Conservation (phyloP, 2,113 vertebrate species). For the Gymnorhina tibicen region DNA sequence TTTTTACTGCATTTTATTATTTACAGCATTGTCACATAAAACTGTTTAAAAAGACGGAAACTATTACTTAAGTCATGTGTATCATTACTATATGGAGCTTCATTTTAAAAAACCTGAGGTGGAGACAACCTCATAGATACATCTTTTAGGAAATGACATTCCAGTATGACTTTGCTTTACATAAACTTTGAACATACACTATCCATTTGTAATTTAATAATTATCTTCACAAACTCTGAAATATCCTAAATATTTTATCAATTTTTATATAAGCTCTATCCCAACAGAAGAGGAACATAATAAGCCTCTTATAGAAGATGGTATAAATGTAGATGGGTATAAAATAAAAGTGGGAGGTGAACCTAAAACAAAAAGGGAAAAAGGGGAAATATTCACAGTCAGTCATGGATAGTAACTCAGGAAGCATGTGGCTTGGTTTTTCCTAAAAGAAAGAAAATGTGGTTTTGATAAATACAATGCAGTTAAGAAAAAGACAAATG, state of each 20-base stretch:
- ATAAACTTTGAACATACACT: rapidly evolving
- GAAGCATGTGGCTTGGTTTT: not conserved
- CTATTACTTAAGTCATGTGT: not conserved
- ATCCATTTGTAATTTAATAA: not conserved
- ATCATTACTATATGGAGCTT: not conserved
- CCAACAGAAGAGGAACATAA: not conserved
- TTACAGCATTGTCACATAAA: not conserved
- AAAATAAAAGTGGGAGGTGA: not conserved
- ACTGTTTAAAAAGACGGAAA: not conserved
- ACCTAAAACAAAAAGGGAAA: not conserved
- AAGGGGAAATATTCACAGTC: not conserved
- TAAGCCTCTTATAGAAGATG: not conserved
- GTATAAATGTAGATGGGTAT: not conserved
- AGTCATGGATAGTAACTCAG: not conserved
- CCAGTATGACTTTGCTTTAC: not conserved
- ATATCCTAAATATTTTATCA: not conserved
- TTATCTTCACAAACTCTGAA: not conserved
- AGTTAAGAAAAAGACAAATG: not conserved
- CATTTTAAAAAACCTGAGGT: not conserved
- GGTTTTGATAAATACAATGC: not conserved
- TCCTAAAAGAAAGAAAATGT: not conserved
- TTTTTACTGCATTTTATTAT: not conserved
- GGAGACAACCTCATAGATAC: not conserved
- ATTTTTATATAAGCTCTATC: not conserved
- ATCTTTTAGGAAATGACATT: not conserved